Percentiles rank a stretch among this genome's conserved stretches.
Conservation (phyloP, 2,888 invertebrate species). For the Eupithecia tripunctaria region DNA sequence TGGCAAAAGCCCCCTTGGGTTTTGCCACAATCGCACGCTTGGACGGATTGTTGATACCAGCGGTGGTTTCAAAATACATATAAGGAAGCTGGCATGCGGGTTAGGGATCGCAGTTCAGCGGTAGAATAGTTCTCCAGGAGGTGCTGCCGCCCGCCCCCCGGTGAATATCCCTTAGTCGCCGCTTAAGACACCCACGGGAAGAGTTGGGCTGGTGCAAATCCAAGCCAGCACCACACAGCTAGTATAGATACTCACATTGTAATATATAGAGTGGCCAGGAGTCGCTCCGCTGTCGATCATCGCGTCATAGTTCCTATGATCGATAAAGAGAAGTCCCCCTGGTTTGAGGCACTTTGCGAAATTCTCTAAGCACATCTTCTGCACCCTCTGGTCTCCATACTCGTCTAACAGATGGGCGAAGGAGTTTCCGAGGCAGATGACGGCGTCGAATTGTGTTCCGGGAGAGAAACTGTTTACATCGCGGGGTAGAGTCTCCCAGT, state of each 20-base stretch:
- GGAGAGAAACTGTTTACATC: constrained; percentile 87
- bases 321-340: constrained; percentile 92
- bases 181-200: too few species aligned
- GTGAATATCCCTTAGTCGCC: too few species aligned
- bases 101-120: too few species aligned
- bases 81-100: too few species aligned
- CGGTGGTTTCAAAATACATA: too few species aligned
- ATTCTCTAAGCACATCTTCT: constrained; percentile 90
- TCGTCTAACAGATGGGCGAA: constrained; percentile 95
- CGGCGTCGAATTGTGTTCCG: constrained; percentile 91
- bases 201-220: too few species aligned
- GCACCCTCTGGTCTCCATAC: constrained; percentile 90
- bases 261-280: constrained; percentile 93
- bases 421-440: constrained; percentile 95
- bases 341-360: constrained; percentile 93
- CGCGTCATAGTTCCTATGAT: constrained; percentile 95
- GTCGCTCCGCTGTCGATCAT: constrained; percentile 91
- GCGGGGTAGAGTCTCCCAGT: constrained; percentile 92
- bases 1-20: too few species aligned
- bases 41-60: too few species aligned
- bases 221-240: too few species aligned
- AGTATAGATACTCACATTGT: constrained; percentile 88
- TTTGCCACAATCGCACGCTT: too few species aligned
- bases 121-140: too few species aligned
- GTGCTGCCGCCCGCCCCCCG: too few species aligned